Base-by-base conservation (phyloP, 2,888 invertebrate species). In the Gymnocheta viridis region DNA sequence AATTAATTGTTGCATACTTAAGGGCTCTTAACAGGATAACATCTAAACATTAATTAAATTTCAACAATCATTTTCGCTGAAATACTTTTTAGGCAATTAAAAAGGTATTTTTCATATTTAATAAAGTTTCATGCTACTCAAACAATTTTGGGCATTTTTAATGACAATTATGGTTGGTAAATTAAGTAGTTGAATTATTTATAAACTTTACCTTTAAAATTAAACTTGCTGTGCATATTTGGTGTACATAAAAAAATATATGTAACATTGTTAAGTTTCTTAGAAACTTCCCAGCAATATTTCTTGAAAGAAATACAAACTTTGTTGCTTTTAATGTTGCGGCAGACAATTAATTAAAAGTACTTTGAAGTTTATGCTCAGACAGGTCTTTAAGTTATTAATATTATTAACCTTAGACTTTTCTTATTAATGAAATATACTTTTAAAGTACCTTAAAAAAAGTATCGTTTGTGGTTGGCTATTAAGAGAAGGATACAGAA, bases 371-470 rank as follows among this genome's bases (percentile, higher is more conserved):
- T 67, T 73, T 44, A 12, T 66, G 14, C 66, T 58, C 79, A 70
- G 79, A 76, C 83, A 19, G 72, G 83, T 70, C 41, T 64, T 82
- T 80, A 51, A 80, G 58, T 19, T 35, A 41, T 60, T 49, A n/a
- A n/a, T n/a, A n/a, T 58, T 72, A 70, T 58, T 41, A 69, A 66
- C 6, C 56, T 41, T 47, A 54, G 27, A 72, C 17, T 32, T 41
- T 58, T 49, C 17, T 67, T 32, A 66, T 74, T 58, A 60, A 38
- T 5, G 60, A 74, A 35, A 19, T 27, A n/a, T 54, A 29, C 51
- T 72, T 27, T 4, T 24, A 14, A 69, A 41, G 4, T 17, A 17
- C 47, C 47, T 47, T 12, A 24, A 79, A 72, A 54, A 64, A 79
- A 22, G 35, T 51, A 32, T 32, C 54, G 24, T 67, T 24, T 5